Conservation (phyloP, 2,113 vertebrate genomes). For the Pyrgilauda ruficollis region DNA sequence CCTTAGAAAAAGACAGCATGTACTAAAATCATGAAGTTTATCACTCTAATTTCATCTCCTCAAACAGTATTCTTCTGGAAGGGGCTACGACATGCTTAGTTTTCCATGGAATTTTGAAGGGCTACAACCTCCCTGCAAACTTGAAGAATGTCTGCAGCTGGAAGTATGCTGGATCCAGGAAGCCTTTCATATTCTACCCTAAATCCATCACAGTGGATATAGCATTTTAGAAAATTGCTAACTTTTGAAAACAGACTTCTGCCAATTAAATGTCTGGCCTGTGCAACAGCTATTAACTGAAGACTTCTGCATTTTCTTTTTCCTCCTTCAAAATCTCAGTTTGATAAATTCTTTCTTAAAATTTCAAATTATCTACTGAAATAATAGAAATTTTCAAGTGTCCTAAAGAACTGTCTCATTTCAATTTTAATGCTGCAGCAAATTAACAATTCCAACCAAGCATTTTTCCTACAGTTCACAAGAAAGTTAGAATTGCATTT, state of each 20-base stretch:
- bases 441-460: background rate
- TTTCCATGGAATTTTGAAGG: background rate
- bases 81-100: rapidly evolving
- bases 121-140: background rate
- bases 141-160: background rate
- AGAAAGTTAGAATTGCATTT: background rate
- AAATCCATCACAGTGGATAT: background rate
- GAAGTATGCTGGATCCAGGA: background rate
- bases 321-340: background rate
- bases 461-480: background rate
- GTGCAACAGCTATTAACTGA: background rate
- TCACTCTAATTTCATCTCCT: background rate
- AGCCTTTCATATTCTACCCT: background rate
- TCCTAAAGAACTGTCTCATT: background rate
- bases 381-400: background rate
- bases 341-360: background rate
- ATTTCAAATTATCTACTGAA: background rate
- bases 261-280: background rate
- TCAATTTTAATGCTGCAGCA: background rate
- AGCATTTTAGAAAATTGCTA: background rate
- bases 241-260: background rate
- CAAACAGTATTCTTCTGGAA: background rate
- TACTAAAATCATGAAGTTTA: background rate
- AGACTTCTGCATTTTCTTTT: background rate
- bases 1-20: background rate